phyloP scores from a whole-genome alignment of 2,797 vertebrate species.

The Neoniphon sammara region DNA sequence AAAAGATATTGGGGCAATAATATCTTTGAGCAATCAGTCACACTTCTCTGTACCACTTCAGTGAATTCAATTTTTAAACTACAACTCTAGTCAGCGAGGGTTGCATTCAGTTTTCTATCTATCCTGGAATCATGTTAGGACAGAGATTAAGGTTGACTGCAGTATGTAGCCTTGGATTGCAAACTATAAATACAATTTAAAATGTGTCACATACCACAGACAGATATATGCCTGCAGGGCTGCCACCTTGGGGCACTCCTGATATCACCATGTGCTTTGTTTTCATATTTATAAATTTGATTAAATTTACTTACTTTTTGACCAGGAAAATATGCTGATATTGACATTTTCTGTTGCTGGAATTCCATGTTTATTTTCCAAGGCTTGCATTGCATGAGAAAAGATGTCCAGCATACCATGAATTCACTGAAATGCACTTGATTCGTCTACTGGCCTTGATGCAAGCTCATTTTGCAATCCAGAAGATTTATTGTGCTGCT shows the following conservation, averaged over 20 bases:
- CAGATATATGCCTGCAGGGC: conserved; percentile 33
- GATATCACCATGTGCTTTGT: not conserved
- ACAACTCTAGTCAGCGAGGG: conserved; percentile 13
- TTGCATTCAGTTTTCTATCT: conserved; percentile 23
- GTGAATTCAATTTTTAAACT: conserved; percentile 20
- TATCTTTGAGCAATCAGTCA: conserved; percentile 43
- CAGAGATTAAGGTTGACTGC: conserved; percentile 31
- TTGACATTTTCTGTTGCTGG: conserved; percentile 16
- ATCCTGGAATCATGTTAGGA: conserved; percentile 1
- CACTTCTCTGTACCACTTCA: conserved; percentile 6
- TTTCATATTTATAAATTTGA: not conserved
- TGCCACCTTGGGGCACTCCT: conserved; percentile 53
- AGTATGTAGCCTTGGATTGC: conserved; percentile 35
- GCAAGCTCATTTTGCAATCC: conserved; percentile 32
- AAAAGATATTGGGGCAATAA: conserved; percentile 49
- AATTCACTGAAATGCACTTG: conserved; percentile 54
- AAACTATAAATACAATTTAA: conserved; percentile 21
- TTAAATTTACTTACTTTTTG: not conserved
- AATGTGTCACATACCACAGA: conserved; percentile 37
- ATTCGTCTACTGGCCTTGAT: conserved; percentile 58
- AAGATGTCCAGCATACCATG: conserved; percentile 50
- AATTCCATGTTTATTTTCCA: conserved; percentile 50
- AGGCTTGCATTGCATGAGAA: conserved; percentile 49
- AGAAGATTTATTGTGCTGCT: conserved; percentile 56
- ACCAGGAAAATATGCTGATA: conserved; percentile 11